Base-by-base conservation (phyloP, 1,140 invertebrate genomes). In the Druon quercuslanigerum region DNA sequence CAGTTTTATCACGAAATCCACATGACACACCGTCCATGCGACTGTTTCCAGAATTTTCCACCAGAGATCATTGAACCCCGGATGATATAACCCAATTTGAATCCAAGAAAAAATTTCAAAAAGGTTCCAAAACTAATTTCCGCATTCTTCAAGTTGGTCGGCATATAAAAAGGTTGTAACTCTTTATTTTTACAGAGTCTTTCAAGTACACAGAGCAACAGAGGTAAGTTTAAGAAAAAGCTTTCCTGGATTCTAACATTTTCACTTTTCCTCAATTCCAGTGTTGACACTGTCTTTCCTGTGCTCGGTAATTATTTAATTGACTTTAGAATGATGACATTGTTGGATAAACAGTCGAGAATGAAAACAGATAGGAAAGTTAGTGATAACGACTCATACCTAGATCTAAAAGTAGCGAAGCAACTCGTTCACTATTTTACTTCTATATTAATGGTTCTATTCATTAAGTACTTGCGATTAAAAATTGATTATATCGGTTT, bases 221-320 rank as follows among this genome's bases (percentile, higher is more conserved):
- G 40, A 46, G 40, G 40, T 46, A 46, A 46, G 1, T 33, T 12
- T 40, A 14, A 13, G 13, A 66, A 14, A 66, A 16, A 33, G 25
- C 25, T 33, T 33, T 40, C 7, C 17, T n/a, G 60, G 16, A 66
- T n/a, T 46, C 40, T 9, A 46, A 11, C 25, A n/a, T 66, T 40
- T 66, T 16, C 33, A 66, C 14, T 66, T 66, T 46, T 66, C 60
- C 60, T 66, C 60, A 66, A 66, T 66, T 40, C 6, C 46, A 13
- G 4, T 40, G 14, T 66, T 66, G 33, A 66, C 60, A 66, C 40
- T 33, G 13, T 40, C 60, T 66, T 66, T 66, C n/a, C 40, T 40
- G 40, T 66, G 20, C 25, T 66, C 40, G 12, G 60, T n/a, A 66
- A 66, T 66, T 40, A 60, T 40, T 12, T n/a, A 66, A 66, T 66